These are phyloP conservation scores for Thereva unica DNA, from an alignment of 2,888 invertebrate species.

Conservation along the genomic window DNA sequence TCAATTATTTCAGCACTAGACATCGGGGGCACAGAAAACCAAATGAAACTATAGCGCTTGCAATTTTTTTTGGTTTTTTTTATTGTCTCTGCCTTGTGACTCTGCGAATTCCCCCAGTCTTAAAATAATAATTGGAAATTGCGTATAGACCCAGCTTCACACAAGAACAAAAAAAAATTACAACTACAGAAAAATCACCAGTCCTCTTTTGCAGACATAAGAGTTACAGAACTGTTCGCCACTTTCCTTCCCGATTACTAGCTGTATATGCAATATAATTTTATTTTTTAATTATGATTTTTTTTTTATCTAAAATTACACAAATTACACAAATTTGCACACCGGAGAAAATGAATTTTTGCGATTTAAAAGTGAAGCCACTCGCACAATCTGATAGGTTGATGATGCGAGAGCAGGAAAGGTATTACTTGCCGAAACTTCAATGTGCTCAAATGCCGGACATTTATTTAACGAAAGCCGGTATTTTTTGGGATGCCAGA, in stretches of 20 bases:
- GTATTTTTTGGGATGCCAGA: slow-evolving; percentile 27
- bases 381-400: slow-evolving; percentile 19
- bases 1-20: slow-evolving; percentile 91
- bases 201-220: too few species aligned
- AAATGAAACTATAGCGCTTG: slow-evolving; percentile 39
- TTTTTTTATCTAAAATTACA: slow-evolving; percentile 2
- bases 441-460: slow-evolving; percentile 12
- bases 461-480: slow-evolving; percentile 25
- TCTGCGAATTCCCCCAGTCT: slow-evolving; percentile 4
- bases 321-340: slow-evolving; percentile 17
- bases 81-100: slow-evolving; percentile 19
- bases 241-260: too few species aligned
- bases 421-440: slow-evolving; percentile 4
- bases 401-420: slow-evolving; percentile 25
- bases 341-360: slow-evolving; percentile 13
- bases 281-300: slow-evolving; percentile 1
- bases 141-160: slow-evolving; percentile 16
- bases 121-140: slow-evolving; percentile 23
- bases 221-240: too few species aligned
- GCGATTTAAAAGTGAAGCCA: slow-evolving; percentile 25
- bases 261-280: too few species aligned
- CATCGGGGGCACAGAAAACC: slow-evolving; percentile 76
- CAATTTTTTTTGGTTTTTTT: slow-evolving; percentile 37
- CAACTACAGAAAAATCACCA: too few species aligned
- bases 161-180: neutral